These are phyloP conservation scores for Drosophila elegans DNA, from an alignment of 1,140 invertebrate genomes.

Conservation along the genomic window DNA sequence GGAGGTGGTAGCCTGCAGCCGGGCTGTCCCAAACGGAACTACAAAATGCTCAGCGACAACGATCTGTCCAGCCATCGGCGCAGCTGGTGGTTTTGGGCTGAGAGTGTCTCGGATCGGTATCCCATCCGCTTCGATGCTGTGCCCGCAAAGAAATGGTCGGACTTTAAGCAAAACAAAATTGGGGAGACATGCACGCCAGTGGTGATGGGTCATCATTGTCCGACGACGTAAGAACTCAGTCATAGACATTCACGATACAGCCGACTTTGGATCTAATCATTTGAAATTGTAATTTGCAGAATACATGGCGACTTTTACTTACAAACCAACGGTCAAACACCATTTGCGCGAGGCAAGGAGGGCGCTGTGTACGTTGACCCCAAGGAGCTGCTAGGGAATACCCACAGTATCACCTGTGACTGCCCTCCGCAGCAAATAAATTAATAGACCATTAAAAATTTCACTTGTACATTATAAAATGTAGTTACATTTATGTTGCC, in stretches of 20 bases:
- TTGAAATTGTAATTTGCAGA: conserved; percentile 48
- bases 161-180: conserved; percentile 83
- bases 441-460: conserved; percentile 4
- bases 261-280: neutral
- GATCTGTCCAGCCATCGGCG: conserved; percentile 88
- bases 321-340: conserved; percentile 83
- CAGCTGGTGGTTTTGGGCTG: conserved; percentile 87
- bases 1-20: conserved; percentile 87
- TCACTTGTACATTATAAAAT: conserved; percentile 11
- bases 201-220: conserved; percentile 81
- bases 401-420: conserved; percentile 36
- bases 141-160: conserved; percentile 81
- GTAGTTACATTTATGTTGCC: conserved; percentile 17
- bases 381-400: conserved; percentile 70
- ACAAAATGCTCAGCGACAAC: conserved; percentile 78
- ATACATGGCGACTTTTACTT: conserved; percentile 84
- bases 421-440: neutral
- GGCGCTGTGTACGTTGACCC: conserved; percentile 75
- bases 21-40: conserved; percentile 86
- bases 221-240: conserved; percentile 58
- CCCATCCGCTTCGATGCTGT: conserved; percentile 85
- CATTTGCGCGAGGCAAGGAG: conserved; percentile 80
- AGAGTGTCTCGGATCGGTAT: conserved; percentile 86
- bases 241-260: neutral
- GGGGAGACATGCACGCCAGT: conserved; percentile 38